These are phyloP conservation scores for Minunthozetes semirufus DNA, from an alignment of 2,888 invertebrate species.

Conservation along the genomic window DNA sequence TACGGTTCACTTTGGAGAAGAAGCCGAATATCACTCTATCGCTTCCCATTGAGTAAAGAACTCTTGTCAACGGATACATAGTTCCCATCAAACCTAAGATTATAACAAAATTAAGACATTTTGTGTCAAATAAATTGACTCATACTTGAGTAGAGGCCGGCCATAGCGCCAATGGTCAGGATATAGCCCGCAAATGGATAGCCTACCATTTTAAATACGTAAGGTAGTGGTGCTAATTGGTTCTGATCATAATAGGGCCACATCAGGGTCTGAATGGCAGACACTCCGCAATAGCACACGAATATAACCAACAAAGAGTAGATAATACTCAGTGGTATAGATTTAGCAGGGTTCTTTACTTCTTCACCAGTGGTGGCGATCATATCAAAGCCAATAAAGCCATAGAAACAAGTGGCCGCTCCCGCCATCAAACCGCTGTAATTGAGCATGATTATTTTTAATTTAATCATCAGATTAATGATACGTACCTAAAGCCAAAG, in stretches of 20 bases:
- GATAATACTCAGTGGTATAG: slow-evolving; percentile 60
- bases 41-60: slow-evolving; percentile 82
- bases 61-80: slow-evolving; percentile 73
- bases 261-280: slow-evolving; percentile 72
- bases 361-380: slow-evolving; percentile 83
- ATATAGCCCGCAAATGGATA: neutral
- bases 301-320: neutral
- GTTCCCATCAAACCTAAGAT: slow-evolving; percentile 69
- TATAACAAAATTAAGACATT: slow-evolving; percentile 45
- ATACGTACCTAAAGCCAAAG: too few relatives aligned
- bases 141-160: too few relatives aligned
- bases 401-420: slow-evolving; percentile 81
- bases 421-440: slow-evolving; percentile 51
- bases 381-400: slow-evolving; percentile 76
- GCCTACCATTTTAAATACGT: neutral
- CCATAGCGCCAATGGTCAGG: slow-evolving; percentile 8
- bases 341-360: slow-evolving; percentile 56
- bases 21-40: slow-evolving; percentile 72
- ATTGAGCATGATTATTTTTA: slow-evolving; percentile 72
- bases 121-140: too few relatives aligned
- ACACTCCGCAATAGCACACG: slow-evolving; percentile 51
- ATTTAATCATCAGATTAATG: too few relatives aligned
- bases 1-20: slow-evolving; percentile 48
- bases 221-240: slow-evolving; percentile 64
- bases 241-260: slow-evolving; percentile 62